Percentiles rank a stretch among this genome's conserved stretches.
These are phyloP conservation scores for Agriopis leucophaearia DNA, from an alignment of 2,888 invertebrate species.

Conservation along the genomic window DNA sequence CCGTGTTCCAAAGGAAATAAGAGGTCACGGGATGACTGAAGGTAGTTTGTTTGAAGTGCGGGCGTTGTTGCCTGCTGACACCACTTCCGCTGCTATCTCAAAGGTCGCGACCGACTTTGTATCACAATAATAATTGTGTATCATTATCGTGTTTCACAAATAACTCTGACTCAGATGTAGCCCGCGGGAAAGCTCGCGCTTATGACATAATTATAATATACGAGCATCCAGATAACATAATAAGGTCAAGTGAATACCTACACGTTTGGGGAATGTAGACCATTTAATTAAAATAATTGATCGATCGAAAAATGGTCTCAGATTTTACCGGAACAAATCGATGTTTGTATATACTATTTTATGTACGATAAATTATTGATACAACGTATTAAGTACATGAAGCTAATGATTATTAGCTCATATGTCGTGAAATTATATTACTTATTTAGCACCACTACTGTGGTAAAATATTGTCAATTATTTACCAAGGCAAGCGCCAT, in stretches of 20 bases:
- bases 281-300: neutral
- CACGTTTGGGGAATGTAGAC: neutral
- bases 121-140: slow-evolving; percentile 43
- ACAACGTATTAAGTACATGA: no score
- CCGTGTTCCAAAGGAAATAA: no score
- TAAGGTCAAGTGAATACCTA: slow-evolving; percentile 36
- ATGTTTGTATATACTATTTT: no score
- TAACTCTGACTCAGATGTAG: slow-evolving; percentile 44
- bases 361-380: neutral
- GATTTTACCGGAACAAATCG: neutral
- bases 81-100: slow-evolving; percentile 37
- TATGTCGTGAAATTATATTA: neutral
- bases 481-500: slow-evolving; percentile 11
- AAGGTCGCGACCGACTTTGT: slow-evolving; percentile 29
- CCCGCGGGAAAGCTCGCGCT: slow-evolving; percentile 44
- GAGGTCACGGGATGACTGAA: no score
- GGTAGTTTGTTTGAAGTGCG: neutral
- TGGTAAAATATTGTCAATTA: slow-evolving; percentile 3
- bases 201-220: slow-evolving; percentile 48
- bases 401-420: no score
- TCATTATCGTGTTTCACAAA: slow-evolving; percentile 31
- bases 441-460: neutral
- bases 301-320: neutral
- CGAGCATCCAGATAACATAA: slow-evolving; percentile 39
- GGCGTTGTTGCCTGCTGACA: neutral